Conservation (phyloP, 1,140 invertebrate genomes). For the Lamellibrachia luymesi region DNA sequence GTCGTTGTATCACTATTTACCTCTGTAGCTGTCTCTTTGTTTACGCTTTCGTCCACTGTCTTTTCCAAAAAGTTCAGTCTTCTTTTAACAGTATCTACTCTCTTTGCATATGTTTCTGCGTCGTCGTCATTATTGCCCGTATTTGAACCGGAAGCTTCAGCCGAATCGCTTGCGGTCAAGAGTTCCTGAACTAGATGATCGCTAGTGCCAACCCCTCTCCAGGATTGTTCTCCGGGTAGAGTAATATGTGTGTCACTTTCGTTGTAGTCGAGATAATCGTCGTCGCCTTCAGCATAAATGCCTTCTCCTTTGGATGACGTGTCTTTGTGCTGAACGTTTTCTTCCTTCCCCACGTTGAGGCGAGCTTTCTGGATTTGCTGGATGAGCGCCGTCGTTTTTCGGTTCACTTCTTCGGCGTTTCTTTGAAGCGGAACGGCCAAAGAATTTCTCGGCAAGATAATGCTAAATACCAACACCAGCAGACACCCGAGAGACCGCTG, state of each 20-base stretch:
- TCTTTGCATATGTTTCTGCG: background rate
- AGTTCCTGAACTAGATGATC: background rate
- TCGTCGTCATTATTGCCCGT: background rate
- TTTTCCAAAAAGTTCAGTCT: background rate
- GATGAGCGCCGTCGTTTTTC: background rate
- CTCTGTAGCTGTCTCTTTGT: background rate
- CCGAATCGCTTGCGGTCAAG: background rate
- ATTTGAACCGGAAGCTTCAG: background rate
- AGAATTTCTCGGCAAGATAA: background rate
- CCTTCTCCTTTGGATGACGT: background rate
- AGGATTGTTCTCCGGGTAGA: background rate
- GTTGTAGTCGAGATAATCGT: background rate
- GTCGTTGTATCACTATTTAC: background rate
- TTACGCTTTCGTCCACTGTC: too few relatives aligned
- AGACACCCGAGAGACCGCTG: background rate
- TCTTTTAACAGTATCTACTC: background rate
- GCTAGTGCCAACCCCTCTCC: background rate
- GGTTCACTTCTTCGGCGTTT: background rate
- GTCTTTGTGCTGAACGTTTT: background rate
- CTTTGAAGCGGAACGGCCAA: background rate
- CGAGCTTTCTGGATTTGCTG: background rate
- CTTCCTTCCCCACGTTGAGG: background rate
- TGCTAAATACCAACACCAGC: background rate
- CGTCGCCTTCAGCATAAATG: background rate
- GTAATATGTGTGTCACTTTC: background rate